Conservation (phyloP, 2,113 vertebrate genomes). For the Bufo bufo region DNA sequence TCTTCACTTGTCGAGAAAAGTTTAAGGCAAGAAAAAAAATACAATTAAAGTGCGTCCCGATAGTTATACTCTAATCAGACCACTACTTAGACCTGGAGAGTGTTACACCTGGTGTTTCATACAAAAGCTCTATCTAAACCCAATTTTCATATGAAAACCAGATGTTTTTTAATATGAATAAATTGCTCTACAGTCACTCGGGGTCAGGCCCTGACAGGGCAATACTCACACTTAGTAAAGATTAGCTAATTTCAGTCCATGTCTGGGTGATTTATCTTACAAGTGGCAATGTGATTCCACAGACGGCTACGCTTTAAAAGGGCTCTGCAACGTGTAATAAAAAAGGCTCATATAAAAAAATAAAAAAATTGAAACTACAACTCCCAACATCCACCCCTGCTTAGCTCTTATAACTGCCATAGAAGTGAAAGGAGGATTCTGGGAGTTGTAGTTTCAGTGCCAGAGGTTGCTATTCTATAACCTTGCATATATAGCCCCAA, state of each 20-base stretch:
- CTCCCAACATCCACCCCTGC: too few relatives aligned
- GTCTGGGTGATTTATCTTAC: neutral
- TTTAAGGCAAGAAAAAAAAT: slow-evolving; percentile 51
- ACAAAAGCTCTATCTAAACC: neutral
- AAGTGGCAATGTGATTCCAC: neutral
- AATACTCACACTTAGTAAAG: slow-evolving; percentile 37
- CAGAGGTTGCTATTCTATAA: too few relatives aligned
- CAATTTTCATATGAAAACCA: slow-evolving; percentile 44
- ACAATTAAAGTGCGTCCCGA: slow-evolving; percentile 61
- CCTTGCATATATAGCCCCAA: too few relatives aligned
- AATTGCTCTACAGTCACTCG: neutral
- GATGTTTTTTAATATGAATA: slow-evolving; percentile 41
- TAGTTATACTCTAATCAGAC: slow-evolving; percentile 63
- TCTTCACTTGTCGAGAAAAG: slow-evolving; percentile 70
- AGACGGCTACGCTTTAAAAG: neutral
- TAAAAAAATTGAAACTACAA: too few relatives aligned
- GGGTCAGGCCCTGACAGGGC: slow-evolving; percentile 1
- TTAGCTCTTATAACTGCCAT: too few relatives aligned
- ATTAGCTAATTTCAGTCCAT: slow-evolving; percentile 31
- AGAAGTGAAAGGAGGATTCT: too few relatives aligned
- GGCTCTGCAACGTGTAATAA: neutral
- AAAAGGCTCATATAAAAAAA: too few relatives aligned
- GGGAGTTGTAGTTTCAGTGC: too few relatives aligned
- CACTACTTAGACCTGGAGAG: slow-evolving; percentile 55
- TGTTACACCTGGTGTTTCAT: slow-evolving; percentile 48